Evolutionary conservation across 2,797 vertebrate species (phyloP).

Genomic region (Lepidocolaptes lacrymiger): DNA sequence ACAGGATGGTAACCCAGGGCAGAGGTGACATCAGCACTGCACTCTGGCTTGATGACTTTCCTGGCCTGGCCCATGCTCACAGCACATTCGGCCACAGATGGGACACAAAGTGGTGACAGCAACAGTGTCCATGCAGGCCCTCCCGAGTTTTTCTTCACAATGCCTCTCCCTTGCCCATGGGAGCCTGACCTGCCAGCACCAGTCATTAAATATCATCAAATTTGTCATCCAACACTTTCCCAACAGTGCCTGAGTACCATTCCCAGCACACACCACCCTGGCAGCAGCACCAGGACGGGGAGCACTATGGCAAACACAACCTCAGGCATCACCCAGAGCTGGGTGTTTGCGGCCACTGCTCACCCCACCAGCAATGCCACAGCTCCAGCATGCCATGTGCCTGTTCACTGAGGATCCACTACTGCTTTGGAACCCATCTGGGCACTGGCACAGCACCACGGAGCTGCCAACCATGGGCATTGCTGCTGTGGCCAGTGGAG

Average conservation of each 20-base stretch:
- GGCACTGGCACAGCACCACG: accelerated
- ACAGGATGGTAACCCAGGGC: background rate
- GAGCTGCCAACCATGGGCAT: accelerated
- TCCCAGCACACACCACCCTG: background rate
- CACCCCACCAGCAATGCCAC: background rate
- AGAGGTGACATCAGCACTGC: accelerated
- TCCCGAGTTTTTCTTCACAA: background rate
- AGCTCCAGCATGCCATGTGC: background rate
- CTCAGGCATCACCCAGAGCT: accelerated
- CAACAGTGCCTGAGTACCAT: background rate
- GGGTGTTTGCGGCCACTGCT: accelerated
- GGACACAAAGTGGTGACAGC: background rate
- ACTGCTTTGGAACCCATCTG: accelerated
- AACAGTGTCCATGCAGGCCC: accelerated
- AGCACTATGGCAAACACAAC: accelerated
- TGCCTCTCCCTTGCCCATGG: accelerated
- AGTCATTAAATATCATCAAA: background rate
- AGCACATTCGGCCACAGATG: background rate
- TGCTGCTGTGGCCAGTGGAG: accelerated
- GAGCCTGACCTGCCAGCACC: background rate
- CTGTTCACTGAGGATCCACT: background rate
- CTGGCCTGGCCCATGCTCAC: accelerated
- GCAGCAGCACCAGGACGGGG: background rate
- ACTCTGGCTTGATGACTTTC: accelerated
- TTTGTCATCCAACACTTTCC: background rate